These are phyloP conservation scores for Meganola albula DNA, from an alignment of 2,888 invertebrate species.

Conservation along the genomic window DNA sequence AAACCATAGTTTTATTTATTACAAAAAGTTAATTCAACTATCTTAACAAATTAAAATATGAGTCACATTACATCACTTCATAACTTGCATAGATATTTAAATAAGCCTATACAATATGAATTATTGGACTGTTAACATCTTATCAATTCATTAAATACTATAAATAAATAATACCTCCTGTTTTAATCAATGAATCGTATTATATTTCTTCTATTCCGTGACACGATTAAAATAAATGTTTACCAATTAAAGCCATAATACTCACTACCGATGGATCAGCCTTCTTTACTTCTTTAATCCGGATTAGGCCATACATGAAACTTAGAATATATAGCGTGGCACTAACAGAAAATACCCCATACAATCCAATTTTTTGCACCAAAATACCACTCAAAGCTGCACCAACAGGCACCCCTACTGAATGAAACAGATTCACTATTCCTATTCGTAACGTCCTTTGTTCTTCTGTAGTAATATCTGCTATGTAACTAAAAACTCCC, in stretches of 20 bases:
- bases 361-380: constrained; percentile 85
- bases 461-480: constrained; percentile 89
- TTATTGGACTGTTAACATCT: constrained; percentile 34
- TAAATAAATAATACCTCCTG: constrained; percentile 37
- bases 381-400: constrained; percentile 91
- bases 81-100: constrained; percentile 13
- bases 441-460: constrained; percentile 91
- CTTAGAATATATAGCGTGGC: constrained; percentile 85
- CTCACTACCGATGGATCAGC: constrained; percentile 51
- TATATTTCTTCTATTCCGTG: constrained; percentile 19
- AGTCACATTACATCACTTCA: no score
- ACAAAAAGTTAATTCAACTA: no score
- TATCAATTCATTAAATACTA: constrained; percentile 36
- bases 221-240: not conserved
- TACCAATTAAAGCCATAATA: constrained; percentile 21
- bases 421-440: constrained; percentile 92
- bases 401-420: constrained; percentile 92
- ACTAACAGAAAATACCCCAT: constrained; percentile 88
- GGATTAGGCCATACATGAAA: constrained; percentile 84
- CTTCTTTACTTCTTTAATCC: constrained; percentile 82
- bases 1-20: no score
- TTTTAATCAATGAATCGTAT: constrained; percentile 44
- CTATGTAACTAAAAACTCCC: constrained; percentile 93
- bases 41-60: no score
- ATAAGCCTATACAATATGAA: constrained; percentile 26